Conservation (phyloP, 2,888 invertebrate species). For the Aporophyla lueneburgensis region DNA sequence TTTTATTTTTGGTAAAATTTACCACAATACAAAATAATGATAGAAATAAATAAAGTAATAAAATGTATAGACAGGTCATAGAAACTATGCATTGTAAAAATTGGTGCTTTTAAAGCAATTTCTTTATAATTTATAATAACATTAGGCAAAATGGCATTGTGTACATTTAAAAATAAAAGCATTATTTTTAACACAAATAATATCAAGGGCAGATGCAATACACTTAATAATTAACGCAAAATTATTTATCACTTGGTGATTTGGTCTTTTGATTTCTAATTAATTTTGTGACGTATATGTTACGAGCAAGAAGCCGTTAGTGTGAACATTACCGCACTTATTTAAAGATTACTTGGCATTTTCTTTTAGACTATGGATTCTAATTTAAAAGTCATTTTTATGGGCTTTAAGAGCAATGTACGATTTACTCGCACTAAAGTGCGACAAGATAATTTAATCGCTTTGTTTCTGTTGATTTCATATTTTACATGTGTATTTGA, state of each 20-base stretch:
- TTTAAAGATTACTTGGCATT: background rate
- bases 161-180: constrained; percentile 90
- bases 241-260: constrained; percentile 88
- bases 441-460: constrained; percentile 41
- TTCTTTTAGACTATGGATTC: background rate
- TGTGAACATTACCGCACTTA: background rate
- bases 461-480: background rate
- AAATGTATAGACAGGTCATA: constrained; percentile 91
- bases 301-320: constrained; percentile 27
- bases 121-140: constrained; percentile 90
- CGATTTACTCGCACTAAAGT: constrained; percentile 12
- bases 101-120: constrained; percentile 91
- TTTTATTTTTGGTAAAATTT: constrained; percentile 91
- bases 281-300: constrained; percentile 54
- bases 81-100: constrained; percentile 90
- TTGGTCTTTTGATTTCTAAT: constrained; percentile 84
- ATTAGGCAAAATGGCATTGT: constrained; percentile 91
- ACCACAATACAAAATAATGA: constrained; percentile 91
- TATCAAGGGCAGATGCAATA: constrained; percentile 88
- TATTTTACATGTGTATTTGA: constrained; percentile 7
- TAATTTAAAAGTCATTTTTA: background rate
- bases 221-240: constrained; percentile 83
- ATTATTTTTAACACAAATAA: constrained; percentile 89
- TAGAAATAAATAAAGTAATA: constrained; percentile 91
- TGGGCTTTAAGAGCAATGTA: background rate